Base-by-base conservation (phyloP, 2,888 invertebrate species). In the Oscheius onirici region DNA sequence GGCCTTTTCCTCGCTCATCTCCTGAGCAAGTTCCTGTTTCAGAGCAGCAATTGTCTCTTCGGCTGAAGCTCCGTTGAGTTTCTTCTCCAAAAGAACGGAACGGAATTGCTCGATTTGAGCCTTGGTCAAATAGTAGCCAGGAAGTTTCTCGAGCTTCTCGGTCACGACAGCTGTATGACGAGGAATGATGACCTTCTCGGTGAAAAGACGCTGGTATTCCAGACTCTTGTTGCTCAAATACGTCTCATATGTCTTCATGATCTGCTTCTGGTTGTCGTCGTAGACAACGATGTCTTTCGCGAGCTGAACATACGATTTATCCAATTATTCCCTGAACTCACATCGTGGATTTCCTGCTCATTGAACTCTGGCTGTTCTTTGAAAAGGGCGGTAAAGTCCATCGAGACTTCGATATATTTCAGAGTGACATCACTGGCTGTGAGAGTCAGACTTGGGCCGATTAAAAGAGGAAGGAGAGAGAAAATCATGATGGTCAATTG, bases 121-220 rank as follows among this genome's bases (percentile, higher is more conserved):
- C 34, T 69, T 69, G 2, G 69, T 69, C 3, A 69, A 46, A 44
- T 69, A 69, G 46, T 44, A 69, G 10, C 69, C 69, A 41, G 54
- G 58, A 24, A 69, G 44, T 13, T 46, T 46, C 22, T 44, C 26
- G 11, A 69, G 41, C 13, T 54, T 54, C 1, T 55, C 22, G 0
- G 54, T n/a, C 1, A 69, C 69, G 24, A 52, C 24, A 6, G 8
- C 28, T 17, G 22, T 49, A 11, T 49, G 41, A n/a, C 69, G 34
- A 3, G 69, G 69, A 11, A 28, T 41, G 10, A 70, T 51, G n/a
- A 54, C 24, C 22, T 43, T 52, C 15, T 70, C 63, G 8, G 49
- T 68, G 49, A 68, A 68, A n/a, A 58, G 10, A 1, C 15, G 26
- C 28, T 68, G 43, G 43, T 49, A 68, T 34, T 57, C 68, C 3